phyloP scores from a whole-genome alignment of 2,797 vertebrate genomes.

The Amazonetta brasiliensis region DNA sequence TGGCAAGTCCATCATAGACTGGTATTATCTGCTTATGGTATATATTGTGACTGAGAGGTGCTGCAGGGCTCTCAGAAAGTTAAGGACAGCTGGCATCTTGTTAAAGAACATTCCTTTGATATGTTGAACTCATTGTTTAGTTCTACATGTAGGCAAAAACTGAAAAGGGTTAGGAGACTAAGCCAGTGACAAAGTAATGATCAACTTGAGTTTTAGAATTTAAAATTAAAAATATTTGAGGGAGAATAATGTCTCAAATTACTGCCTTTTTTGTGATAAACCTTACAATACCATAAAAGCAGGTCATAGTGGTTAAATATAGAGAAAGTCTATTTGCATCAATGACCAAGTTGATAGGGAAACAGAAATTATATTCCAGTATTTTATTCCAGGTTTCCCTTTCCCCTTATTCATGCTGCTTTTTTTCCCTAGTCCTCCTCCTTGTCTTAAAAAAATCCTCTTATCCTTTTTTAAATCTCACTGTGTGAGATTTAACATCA shows the following conservation, averaged over 20 bases:
- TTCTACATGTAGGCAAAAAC: not conserved
- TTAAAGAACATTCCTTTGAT: not conserved
- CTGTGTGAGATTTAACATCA: not conserved
- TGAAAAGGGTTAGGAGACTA: not conserved
- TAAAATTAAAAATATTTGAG: not conserved
- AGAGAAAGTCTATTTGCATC: not conserved
- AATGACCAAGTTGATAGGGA: not conserved
- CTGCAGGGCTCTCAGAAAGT: not conserved
- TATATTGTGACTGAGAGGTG: not conserved
- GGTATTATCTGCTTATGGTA: not conserved
- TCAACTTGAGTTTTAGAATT: not conserved
- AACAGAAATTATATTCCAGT: not conserved
- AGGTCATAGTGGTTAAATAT: not conserved
- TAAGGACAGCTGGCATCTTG: not conserved
- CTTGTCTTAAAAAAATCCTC: not conserved
- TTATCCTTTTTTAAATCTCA: not conserved
- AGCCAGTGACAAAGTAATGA: not conserved
- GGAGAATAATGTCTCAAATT: not conserved
- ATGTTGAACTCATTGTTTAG: not conserved
- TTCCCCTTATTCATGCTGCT: not conserved
- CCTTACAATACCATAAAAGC: not conserved
- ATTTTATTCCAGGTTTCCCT: not conserved
- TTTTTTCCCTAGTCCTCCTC: not conserved
- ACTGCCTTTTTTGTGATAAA: not conserved
- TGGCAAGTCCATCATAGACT: not conserved